Evolutionary conservation across 2,888 invertebrate species (phyloP), one percentile per base, ranked within the genome.

Genomic region (Drosophila merina): DNA sequence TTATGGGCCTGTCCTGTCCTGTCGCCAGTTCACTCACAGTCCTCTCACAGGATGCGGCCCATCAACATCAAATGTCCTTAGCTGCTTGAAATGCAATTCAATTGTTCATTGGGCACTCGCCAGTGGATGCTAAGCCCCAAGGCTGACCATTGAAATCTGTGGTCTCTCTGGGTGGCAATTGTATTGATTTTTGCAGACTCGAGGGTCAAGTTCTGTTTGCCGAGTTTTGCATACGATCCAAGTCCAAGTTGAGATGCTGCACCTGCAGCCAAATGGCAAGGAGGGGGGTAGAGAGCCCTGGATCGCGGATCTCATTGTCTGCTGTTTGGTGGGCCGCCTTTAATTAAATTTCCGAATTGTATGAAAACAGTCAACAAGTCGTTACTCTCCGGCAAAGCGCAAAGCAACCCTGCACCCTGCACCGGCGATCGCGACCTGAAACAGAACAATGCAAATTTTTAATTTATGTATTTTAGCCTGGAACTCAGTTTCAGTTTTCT

Each of bases 161-260:
- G 60, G 57, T 58, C 62, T 69, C 78, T 50, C 50, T 89, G 89
- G 89, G 89, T 90, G 90, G 90, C 90, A 90, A 89, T 90, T 90
- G 90, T 89, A 90, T 90, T 90, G 90, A 90, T 90, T 88, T 88
- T 89, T 55, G 51, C 75, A 69, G 50, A 40, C 40, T 33, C 40
- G 78, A 72, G 85, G 82, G 79, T 73, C 79, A 81, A 64, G 59
- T 59, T 57, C 36, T 47, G 60, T 33, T 49, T 67, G 4, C 31
- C 57, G 51, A 49, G 45, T 60, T 77, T 79, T 83, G 77, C 77
- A 79, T 79, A 83, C 75, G 55, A 36, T 14, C 28, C 52, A 58
- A 40, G 38, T 26, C 36, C 33, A 47, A 49, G 62, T 58, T 57
- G 50, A 54, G 63, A 58, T 55, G 66, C 67, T 79, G 79, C 76